A percentile compares a stretch with the other conserved stretches of the same genome.
Evolutionary conservation across 2,888 invertebrate species (phyloP).

Genomic region (Nemapogon koenigi): DNA sequence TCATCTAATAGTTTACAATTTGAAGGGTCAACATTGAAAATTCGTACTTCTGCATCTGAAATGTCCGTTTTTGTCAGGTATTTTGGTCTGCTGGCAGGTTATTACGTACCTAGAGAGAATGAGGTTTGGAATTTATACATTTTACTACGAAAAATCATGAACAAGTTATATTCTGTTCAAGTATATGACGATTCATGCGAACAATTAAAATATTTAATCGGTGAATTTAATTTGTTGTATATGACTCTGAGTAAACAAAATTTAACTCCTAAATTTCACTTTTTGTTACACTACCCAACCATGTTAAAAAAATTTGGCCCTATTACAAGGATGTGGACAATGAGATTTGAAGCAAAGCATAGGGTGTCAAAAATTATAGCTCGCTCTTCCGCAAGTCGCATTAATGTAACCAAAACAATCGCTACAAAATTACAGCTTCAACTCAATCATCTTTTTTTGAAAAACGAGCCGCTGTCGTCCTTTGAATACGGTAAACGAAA

Average conservation of each 20-base stretch:
- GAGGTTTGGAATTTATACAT: conserved; percentile 7
- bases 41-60: conserved; percentile 10
- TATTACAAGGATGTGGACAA: not conserved
- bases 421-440: conserved; percentile 14
- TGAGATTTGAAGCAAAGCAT: conserved; percentile 1
- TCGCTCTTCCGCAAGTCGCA: conserved; percentile 12
- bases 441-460: conserved; percentile 12
- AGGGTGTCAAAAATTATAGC: not conserved
- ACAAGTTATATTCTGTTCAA: not conserved
- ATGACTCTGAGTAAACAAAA: not conserved
- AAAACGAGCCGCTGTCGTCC: too few relatives aligned
- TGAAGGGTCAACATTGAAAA: conserved; percentile 4
- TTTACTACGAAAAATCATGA: conserved; percentile 6
- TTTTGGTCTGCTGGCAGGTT: conserved; percentile 10
- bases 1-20: not conserved
- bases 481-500: too few relatives aligned
- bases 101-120: conserved; percentile 6
- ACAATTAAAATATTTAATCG: not conserved
- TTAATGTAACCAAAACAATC: conserved; percentile 12
- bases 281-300: not conserved
- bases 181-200: not conserved
- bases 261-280: conserved; percentile 1
- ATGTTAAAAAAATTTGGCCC: conserved; percentile 1
- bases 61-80: conserved; percentile 7
- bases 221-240: not conserved